These are phyloP conservation scores for Gymnobelideus leadbeateri DNA, from an alignment of 2,113 vertebrate species.

Conservation along the genomic window DNA sequence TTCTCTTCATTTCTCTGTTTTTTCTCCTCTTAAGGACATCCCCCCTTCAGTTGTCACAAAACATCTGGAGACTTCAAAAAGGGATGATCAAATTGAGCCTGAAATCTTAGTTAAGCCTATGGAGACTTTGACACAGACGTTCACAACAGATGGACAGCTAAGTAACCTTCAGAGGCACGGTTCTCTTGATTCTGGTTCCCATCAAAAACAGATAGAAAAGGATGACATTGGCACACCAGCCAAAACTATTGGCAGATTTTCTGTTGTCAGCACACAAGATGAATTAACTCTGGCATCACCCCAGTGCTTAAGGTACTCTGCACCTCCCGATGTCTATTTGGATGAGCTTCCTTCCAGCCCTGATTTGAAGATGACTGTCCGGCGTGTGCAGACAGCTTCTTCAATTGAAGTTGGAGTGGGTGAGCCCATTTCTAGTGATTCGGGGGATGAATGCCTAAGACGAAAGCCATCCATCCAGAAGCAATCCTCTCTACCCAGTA, in stretches of 20 bases:
- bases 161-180: conserved; percentile 60
- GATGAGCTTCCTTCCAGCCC: conserved; percentile 89
- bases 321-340: conserved; percentile 95
- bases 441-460: conserved; percentile 90
- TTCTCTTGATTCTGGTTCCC: conserved; percentile 56
- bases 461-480: conserved; percentile 81
- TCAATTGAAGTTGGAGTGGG: conserved; percentile 85
- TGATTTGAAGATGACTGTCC: conserved; percentile 85
- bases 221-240: conserved; percentile 81
- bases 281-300: conserved; percentile 89
- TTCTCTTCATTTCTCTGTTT: conserved; percentile 34
- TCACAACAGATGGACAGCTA: conserved; percentile 51
- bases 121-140: neutral
- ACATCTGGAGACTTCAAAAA: conserved; percentile 73
- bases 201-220: conserved; percentile 70
- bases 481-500: conserved; percentile 81
- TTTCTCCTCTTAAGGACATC: conserved; percentile 73
- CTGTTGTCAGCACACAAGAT: conserved; percentile 92
- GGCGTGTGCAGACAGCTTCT: conserved; percentile 87
- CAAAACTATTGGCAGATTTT: conserved; percentile 95
- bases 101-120: conserved; percentile 69
- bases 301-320: conserved; percentile 92
- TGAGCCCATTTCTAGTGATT: conserved; percentile 92
- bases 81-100: conserved; percentile 78
- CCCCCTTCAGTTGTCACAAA: conserved; percentile 46